Percentiles rank a stretch among this genome's conserved stretches.
Conservation (phyloP, 2,113 vertebrate genomes). For the Tenebrosternarchus preto region DNA sequence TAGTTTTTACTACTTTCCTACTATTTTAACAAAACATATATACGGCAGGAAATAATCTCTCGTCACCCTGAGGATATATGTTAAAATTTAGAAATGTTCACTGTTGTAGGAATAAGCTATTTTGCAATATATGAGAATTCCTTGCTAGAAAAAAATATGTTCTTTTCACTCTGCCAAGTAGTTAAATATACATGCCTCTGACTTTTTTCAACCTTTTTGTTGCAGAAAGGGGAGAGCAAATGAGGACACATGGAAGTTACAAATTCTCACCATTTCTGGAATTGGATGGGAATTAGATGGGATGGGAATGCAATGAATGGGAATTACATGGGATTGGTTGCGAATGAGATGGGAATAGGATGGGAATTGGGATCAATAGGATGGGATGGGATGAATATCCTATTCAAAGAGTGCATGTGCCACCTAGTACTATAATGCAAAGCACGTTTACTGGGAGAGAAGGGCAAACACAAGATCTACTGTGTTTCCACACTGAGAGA, state of each 20-base stretch:
- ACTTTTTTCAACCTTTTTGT: conserved; percentile 32
- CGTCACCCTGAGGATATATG: conserved; percentile 36
- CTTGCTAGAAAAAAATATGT: conserved; percentile 22
- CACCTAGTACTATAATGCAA: conserved; percentile 1
- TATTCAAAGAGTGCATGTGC: too few relatives aligned
- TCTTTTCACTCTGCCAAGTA: conserved; percentile 35
- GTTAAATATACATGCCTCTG: conserved; percentile 52
- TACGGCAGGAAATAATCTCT: conserved; percentile 6
- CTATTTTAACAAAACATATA: not conserved
- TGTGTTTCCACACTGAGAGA: not conserved
- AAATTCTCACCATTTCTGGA: conserved; percentile 8
- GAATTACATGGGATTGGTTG: not conserved
- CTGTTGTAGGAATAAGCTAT: conserved; percentile 51
- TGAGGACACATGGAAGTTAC: conserved; percentile 7
- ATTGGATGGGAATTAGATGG: too few relatives aligned
- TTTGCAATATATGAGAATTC: conserved; percentile 33
- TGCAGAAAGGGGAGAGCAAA: not conserved
- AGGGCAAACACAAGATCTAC: not conserved
- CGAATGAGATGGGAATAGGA: not conserved
- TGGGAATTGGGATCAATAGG: not conserved
- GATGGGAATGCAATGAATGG: not conserved
- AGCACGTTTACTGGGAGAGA: conserved; percentile 6
- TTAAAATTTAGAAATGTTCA: too few relatives aligned
- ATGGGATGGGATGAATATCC: too few relatives aligned
- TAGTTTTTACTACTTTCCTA: conserved; percentile 47